These are phyloP conservation scores for Platysternon megacephalum DNA, from an alignment of 2,113 vertebrate species.

Conservation along the genomic window DNA sequence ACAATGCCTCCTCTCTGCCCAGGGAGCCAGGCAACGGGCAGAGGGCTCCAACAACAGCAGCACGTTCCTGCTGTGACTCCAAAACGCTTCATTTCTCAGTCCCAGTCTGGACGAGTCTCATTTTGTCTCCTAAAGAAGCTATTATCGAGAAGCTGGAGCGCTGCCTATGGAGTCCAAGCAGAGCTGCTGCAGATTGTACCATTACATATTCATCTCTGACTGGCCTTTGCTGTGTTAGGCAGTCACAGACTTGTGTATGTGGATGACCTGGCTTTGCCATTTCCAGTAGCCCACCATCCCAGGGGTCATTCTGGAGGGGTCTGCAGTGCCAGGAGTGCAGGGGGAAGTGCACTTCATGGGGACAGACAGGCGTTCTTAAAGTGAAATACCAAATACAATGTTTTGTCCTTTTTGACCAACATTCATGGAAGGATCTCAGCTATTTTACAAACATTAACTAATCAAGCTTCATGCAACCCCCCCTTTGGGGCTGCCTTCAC, in stretches of 20 bases:
- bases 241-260: neutral
- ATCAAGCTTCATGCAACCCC: neutral
- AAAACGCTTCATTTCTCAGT: constrained; percentile 52
- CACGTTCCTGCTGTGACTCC: constrained; percentile 63
- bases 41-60: neutral
- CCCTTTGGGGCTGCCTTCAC: too few relatives aligned
- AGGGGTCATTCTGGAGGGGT: neutral
- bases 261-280: neutral
- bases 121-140: constrained; percentile 7
- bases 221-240: neutral
- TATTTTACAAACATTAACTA: neutral
- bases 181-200: neutral
- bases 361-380: neutral
- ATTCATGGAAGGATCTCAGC: neutral
- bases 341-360: neutral
- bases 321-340: neutral
- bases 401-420: neutral
- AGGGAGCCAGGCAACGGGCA: neutral
- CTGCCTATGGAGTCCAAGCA: neutral
- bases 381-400: neutral
- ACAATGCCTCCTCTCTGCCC: constrained; percentile 42
- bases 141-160: rapidly evolving
- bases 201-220: neutral
- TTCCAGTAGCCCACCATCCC: too few relatives aligned
- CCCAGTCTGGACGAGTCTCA: neutral